A percentile compares a stretch with the other conserved stretches of the same genome.
These are phyloP conservation scores for Chaetorhynchus papuensis DNA, from an alignment of 2,113 vertebrate genomes.

Conservation along the genomic window DNA sequence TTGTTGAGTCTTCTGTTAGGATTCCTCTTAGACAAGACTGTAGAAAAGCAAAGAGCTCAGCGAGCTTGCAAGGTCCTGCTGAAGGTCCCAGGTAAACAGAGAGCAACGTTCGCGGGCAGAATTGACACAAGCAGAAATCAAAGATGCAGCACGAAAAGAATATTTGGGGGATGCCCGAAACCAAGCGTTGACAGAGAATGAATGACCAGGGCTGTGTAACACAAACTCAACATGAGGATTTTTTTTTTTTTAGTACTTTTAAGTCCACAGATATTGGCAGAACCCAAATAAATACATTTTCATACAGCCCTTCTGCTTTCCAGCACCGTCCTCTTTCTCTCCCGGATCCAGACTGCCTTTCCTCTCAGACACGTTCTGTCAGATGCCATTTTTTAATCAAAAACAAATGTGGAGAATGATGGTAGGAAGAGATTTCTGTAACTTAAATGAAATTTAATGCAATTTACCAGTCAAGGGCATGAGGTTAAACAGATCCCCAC, in stretches of 20 bases:
- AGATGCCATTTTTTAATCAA: background rate
- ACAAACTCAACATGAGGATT: background rate
- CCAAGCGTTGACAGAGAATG: fast-evolving
- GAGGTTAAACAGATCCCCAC: background rate
- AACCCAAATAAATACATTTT: background rate
- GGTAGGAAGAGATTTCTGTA: background rate
- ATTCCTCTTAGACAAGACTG: background rate
- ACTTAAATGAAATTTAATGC: background rate
- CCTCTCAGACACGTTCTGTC: background rate
- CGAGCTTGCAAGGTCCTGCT: background rate
- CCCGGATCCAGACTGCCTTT: background rate
- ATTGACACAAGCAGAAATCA: background rate
- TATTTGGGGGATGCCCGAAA: background rate
- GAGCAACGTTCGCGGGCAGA: background rate
- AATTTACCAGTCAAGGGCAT: background rate
- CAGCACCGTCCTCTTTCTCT: background rate
- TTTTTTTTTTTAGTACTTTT: background rate
- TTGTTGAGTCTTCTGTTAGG: background rate
- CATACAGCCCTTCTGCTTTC: background rate
- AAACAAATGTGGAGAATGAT: background rate
- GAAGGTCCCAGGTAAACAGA: background rate
- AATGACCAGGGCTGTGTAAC: background rate
- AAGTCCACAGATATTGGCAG: background rate
- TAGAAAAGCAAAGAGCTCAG: background rate
- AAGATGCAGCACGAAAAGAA: background rate